Conservation (phyloP, 2,113 vertebrate species). For the Neogale vison region DNA sequence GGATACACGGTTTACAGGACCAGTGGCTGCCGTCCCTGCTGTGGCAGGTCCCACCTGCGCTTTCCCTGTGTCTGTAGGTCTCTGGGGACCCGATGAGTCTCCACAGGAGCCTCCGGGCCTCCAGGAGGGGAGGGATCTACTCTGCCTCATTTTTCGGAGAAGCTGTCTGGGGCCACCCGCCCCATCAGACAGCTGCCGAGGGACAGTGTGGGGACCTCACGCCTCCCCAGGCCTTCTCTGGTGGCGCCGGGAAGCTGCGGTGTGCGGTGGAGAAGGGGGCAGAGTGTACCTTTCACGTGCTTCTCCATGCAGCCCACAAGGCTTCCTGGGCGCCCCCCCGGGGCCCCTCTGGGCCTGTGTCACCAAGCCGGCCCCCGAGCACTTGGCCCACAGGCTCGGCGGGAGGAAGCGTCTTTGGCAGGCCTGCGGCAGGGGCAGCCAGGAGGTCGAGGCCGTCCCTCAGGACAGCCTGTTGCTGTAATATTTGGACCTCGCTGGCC, state of each 20-base stretch:
- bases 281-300: accelerated
- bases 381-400: background rate
- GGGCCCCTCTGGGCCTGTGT: background rate
- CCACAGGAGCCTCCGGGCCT: background rate
- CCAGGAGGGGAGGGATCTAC: background rate
- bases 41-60: background rate
- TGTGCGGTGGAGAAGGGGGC: accelerated
- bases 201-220: background rate
- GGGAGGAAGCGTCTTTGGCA: background rate
- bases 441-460: background rate
- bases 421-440: background rate
- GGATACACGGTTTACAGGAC: accelerated
- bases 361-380: background rate
- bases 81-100: background rate
- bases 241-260: background rate
- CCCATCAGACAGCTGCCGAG: accelerated
- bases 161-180: no score
- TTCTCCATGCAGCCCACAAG: background rate
- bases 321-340: background rate
- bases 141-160: background rate
- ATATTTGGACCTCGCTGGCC: accelerated
- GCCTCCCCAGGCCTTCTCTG: background rate
- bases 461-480: background rate
- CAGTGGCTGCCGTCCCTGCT: accelerated
- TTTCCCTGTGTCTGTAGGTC: background rate